A percentile compares a stretch with the other conserved stretches of the same genome.
Evolutionary conservation across 1,140 invertebrate genomes (phyloP).

Genomic region (Aphelenchoides fujianensis): DNA sequence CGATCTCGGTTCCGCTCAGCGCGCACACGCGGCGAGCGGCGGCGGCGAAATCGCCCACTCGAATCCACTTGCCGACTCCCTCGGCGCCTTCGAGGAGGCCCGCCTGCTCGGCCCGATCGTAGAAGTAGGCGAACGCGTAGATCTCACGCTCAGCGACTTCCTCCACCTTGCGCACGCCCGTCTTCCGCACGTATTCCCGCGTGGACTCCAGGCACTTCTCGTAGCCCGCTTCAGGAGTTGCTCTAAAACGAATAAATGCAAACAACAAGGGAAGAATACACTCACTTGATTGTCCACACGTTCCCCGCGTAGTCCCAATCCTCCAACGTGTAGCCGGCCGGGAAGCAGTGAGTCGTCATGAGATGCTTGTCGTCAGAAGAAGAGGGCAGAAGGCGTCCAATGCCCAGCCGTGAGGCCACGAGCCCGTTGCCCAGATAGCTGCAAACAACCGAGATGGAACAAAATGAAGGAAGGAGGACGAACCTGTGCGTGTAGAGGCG

Average conservation of each 20-base stretch:
- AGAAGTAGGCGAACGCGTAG: constrained; percentile 83
- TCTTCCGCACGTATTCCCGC: constrained; percentile 66
- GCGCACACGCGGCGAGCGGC: constrained; percentile 28
- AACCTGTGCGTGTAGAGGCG: constrained; percentile 75
- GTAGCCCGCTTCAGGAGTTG: constrained; percentile 54
- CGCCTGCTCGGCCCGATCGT: constrained; percentile 80
- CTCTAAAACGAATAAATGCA: constrained; percentile 43
- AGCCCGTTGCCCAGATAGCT: constrained; percentile 85
- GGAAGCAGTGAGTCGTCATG: constrained; percentile 55
- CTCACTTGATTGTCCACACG: constrained; percentile 51
- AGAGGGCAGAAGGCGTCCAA: constrained; percentile 32
- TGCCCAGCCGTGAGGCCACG: constrained; percentile 77
- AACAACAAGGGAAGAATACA: not conserved
- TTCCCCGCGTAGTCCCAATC: constrained; percentile 60
- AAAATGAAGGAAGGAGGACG: too few species aligned
- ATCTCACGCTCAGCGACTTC: constrained; percentile 69
- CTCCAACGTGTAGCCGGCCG: constrained; percentile 38
- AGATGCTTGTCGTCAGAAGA: not conserved
- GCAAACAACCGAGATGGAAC: too few species aligned
- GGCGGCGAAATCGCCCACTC: constrained; percentile 16
- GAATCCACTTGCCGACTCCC: constrained; percentile 23
- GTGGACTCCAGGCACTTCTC: constrained; percentile 49
- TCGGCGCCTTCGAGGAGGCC: constrained; percentile 70
- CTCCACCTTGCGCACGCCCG: constrained; percentile 67
- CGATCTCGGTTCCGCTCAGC: constrained; percentile 71